Evolutionary conservation across 1,140 invertebrate species (phyloP).

Genomic region (Pteromalus puparum): DNA sequence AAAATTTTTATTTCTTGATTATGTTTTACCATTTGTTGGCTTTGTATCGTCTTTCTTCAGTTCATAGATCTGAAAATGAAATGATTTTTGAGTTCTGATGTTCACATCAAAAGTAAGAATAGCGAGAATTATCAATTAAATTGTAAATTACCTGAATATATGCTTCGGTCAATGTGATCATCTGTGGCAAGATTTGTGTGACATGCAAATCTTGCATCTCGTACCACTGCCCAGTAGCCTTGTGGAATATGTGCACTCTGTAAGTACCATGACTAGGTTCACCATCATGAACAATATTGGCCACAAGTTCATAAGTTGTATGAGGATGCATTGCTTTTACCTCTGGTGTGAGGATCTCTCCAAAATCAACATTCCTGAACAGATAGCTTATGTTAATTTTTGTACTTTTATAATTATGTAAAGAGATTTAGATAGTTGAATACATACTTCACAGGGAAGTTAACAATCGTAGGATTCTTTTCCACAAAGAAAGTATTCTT

Average conservation of each 20-base stretch:
- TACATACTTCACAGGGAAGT: slow-evolving; percentile 98
- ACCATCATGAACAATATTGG: slow-evolving; percentile 99
- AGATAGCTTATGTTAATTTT: slow-evolving; percentile 11
- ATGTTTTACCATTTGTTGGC: slow-evolving; percentile 57
- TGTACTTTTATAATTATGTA: too few relatives aligned
- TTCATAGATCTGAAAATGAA: slow-evolving; percentile 70
- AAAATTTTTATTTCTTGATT: slow-evolving; percentile 33
- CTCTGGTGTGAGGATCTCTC: slow-evolving; percentile 93
- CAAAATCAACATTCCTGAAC: slow-evolving; percentile 96
- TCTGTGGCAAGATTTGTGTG: slow-evolving; percentile 97
- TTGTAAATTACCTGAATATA: slow-evolving; percentile 87
- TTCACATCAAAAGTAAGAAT: slow-evolving; percentile 27
- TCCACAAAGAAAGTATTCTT: slow-evolving; percentile 99
- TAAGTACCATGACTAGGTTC: slow-evolving; percentile 96
- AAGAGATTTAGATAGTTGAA: not conserved
- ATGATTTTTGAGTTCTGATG: not conserved
- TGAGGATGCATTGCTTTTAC: slow-evolving; percentile 86
- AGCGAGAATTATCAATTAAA: slow-evolving; percentile 17
- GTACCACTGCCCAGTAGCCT: slow-evolving; percentile 91
- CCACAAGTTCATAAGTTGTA: slow-evolving; percentile 96
- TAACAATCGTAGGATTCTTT: slow-evolving; percentile 99
- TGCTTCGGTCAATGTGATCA: slow-evolving; percentile 99
- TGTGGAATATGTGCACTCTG: slow-evolving; percentile 96
- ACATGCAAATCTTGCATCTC: slow-evolving; percentile 99
- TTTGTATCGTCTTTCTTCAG: slow-evolving; percentile 60